Base-by-base conservation (phyloP, 2,888 invertebrate genomes). In the Beris morrisii region DNA sequence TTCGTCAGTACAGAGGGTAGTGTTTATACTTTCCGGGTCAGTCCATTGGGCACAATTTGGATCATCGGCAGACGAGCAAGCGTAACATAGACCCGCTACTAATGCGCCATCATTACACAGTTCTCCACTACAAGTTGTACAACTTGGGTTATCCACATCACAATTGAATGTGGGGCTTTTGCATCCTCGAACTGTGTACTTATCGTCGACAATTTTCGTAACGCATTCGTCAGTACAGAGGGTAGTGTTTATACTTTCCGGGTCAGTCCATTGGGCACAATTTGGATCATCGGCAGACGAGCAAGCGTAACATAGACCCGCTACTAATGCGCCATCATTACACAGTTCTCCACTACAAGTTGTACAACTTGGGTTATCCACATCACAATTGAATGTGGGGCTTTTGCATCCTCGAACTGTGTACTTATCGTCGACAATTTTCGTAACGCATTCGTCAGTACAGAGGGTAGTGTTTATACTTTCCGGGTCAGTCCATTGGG, bases 31-130 rank as follows among this genome's bases (percentile, higher is more conserved):
- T 15, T 67, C 73, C 0, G 75, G 73, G 28, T 69, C 71, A 43
- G 72, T 68, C 75, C 77, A 78, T 28, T 74, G 73, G 28, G 73
- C 73, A 61, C 78, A 78, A n/a, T 74, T 74, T 0, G 73, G 65
- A 7, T 73, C 73, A 4, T 67, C 66, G 28, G 69, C 66, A 4
- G 72, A 73, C 44, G 72, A 72, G 69, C 78, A 78, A 38, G 73
- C 72, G 70, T 76, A 77, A 67, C 78, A 78, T 13, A 4, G n/a
- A 22, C 2, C 22, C 22, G 22, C 22, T 30, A 9, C 22, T 22
- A 55, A 13, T 7, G 55, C 44, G 13, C 28, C 11, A 15, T 45
- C 56, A 61, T 78, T 78, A 65, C 78, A 78, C 0, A 73, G 72
- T 6, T 67, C 71, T 3, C 15, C 45, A 32, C 28, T 5, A 56